Conservation (phyloP, 2,113 vertebrate species). For the Anthoscopus minutus region DNA sequence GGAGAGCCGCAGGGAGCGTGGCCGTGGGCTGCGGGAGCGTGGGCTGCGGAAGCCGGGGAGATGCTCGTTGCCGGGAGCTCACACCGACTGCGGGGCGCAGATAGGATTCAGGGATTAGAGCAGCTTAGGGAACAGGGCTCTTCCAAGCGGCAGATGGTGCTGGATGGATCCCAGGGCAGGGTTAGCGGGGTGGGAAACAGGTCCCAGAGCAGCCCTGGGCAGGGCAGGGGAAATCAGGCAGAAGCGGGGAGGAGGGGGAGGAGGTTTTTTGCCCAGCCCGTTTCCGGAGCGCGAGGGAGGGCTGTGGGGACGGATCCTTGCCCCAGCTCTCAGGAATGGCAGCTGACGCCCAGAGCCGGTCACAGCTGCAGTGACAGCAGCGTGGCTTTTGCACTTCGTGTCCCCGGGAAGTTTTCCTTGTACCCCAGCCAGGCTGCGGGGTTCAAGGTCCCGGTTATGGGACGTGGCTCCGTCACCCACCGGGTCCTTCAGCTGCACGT, state of each 20-base stretch:
- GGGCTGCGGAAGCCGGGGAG: not conserved
- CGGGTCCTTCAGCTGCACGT: not conserved
- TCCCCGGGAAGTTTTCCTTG: not conserved
- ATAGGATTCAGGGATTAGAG: conserved; percentile 53
- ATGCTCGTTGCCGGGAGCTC: not conserved
- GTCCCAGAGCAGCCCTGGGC: not conserved
- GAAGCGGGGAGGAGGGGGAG: not conserved
- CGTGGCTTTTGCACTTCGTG: not conserved
- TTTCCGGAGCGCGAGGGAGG: not conserved
- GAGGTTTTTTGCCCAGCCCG: not conserved
- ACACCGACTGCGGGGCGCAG: not conserved
- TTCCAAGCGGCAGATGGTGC: conserved; percentile 56
- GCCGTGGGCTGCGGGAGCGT: not conserved
- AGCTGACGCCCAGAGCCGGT: not conserved
- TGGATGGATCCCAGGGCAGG: conserved; percentile 35
- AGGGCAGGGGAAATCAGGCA: not conserved
- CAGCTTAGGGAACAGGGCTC: conserved; percentile 39
- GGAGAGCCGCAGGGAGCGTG: not conserved
- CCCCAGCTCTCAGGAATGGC: not conserved
- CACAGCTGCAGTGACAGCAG: not conserved
- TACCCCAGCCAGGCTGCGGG: not conserved
- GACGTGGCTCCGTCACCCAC: rapidly evolving
- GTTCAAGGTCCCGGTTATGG: rapidly evolving
- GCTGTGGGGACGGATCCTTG: not conserved
- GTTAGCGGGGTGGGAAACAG: conserved; percentile 30